Base-by-base conservation (phyloP, 64 coral and sea anemone species). In the Acropora tenuis region DNA sequence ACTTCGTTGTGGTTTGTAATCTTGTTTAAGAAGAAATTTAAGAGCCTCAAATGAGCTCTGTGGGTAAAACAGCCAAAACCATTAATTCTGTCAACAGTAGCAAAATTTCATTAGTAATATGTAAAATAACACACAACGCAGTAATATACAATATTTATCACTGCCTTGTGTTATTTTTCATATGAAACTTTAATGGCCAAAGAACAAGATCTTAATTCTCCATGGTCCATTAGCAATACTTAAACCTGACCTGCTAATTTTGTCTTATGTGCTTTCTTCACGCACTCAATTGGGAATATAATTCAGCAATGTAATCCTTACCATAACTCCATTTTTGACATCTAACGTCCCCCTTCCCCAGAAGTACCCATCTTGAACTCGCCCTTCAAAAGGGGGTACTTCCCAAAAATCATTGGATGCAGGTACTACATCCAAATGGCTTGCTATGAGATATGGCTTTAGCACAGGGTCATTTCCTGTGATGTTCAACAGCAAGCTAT, bases 391-490 rank as follows among this genome's bases (percentile, higher is more conserved):
- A 11, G 93, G 96, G 11, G 86, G 89, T 19, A 98, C 93, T 69
- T 98, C 96, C 96, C 96, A 98, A 67, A 78, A 94, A 50, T 95
- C 93, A 94, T 94, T 90, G 60, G 81, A 92, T n/a, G 93, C 96
- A 69, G 96, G 96, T 43, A 98, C 96, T n/a, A 98, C 96, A 90
- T 98, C 96, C 47, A 98, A 78, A 88, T 98, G 96, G 73, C 89
- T 86, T 46, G 93, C 93, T 72, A 98, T 94, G 10, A 98, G 77
- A 55, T 94, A 98, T 0, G 96, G 96, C 77, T 73, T 92, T n/a
- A 98, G 73, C 3, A 50, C 43, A 6, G 86, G 13, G 10, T 98
- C 77, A 87, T 88, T 92, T 47, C 96, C 96, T 48, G 86, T 92
- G 69, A 98, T 74, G 5, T 61, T 76, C 16, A 94, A 48, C 79